phyloP scores from a whole-genome alignment of 1,140 invertebrate species.

The Polyergus mexicanus region DNA sequence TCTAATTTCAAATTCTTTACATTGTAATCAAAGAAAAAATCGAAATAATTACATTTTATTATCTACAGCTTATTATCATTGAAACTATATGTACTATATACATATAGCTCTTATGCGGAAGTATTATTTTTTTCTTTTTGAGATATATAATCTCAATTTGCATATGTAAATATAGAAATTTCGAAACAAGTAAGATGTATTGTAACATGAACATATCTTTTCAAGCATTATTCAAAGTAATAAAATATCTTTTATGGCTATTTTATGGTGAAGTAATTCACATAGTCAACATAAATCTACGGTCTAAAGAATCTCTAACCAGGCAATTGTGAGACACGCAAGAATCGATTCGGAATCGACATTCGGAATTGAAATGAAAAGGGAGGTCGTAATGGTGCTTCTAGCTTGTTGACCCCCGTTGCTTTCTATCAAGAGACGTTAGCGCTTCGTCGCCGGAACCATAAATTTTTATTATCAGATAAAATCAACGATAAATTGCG shows the following conservation, averaged over 20 bases:
- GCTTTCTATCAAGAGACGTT: slow-evolving; percentile 55
- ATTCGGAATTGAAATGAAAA: slow-evolving; percentile 43
- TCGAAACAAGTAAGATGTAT: neutral
- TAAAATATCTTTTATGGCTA: too few relatives aligned
- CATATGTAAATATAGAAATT: neutral
- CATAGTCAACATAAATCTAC: neutral
- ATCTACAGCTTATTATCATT: neutral
- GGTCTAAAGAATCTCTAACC: neutral
- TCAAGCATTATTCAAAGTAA: neutral
- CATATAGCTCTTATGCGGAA: neutral
- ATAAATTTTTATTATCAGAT: slow-evolving; percentile 49
- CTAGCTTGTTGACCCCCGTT: slow-evolving; percentile 54
- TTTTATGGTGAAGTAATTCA: neutral
- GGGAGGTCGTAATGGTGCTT: slow-evolving; percentile 32
- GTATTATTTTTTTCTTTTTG: neutral
- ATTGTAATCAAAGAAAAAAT: slow-evolving; percentile 3
- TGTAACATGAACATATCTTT: neutral
- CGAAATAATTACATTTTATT: neutral
- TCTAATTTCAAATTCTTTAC: neutral
- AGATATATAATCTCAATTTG: neutral
- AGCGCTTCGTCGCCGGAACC: slow-evolving; percentile 6
- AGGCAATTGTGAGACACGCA: slow-evolving; percentile 17
- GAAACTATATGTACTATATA: neutral
- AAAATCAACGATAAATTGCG: slow-evolving; percentile 2
- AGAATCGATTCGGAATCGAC: slow-evolving; percentile 28